Evolutionary conservation across 2,113 vertebrate genomes (phyloP), one percentile per base, ranked within the genome.

Genomic region (Ciconia maguari): DNA sequence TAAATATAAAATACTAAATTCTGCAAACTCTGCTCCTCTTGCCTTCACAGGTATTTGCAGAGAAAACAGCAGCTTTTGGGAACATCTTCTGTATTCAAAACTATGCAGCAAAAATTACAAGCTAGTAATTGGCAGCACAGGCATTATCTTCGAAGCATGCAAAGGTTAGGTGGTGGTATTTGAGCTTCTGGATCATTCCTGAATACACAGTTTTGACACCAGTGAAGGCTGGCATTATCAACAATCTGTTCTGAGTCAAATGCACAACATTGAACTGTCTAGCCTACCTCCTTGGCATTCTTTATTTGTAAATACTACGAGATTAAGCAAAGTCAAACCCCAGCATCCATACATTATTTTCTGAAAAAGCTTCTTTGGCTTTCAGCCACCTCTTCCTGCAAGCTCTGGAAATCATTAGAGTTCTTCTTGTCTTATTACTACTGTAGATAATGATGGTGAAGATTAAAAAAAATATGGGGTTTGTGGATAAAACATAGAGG

Each of bases 341-440:
- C 32, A 81, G 42, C 20, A 78, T 38, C 15, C 21, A 12, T 34
- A 21, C 18, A 68, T 30, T 55, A 52, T 52, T 79, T 74, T 79
- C 57, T 69, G 21, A 46, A 83, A 79, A 92, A 29, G n/a, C 48
- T 75, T 38, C n/a, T 86, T 58, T 82, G 64, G 25, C 38, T 79
- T 84, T 89, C 72, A 89, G 42, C 24, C 21, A 69, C 36, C 15
- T 68, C 48, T 68, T 77, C 41, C 57, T 82, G 46, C 46, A 81
- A 87, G 48, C 46, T 72, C 74, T 97, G 95, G 88, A 98, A 97
- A 93, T 71, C n/a, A 93, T 90, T 89, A 92, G 29, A 60, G 49
- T 55, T 91, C 36, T 70, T 77, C 72, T 93, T 80, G 87, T 66
- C 48, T 95, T 44, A 92, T 94, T 85, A 76, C 38, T 94, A 36